Conservation (phyloP, 2,113 vertebrate genomes). For the Alligator mississippiensis region DNA sequence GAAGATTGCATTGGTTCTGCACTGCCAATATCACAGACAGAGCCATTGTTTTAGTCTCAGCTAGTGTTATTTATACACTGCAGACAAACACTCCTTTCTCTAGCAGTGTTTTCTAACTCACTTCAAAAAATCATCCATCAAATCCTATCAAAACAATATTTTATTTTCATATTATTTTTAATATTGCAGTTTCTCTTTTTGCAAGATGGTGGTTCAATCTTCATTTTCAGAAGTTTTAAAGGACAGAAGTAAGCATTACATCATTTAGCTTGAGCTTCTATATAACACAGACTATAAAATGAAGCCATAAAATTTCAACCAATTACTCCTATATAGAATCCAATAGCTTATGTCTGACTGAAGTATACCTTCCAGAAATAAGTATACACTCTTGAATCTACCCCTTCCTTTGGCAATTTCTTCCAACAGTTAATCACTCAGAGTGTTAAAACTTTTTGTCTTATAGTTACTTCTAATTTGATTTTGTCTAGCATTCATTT, state of each 20-base stretch:
- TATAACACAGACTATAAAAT: neutral
- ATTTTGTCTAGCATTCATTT: constrained; percentile 62
- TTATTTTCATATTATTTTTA: neutral
- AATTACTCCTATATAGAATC: constrained; percentile 11
- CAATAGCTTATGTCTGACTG: constrained; percentile 2
- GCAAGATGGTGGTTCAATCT: neutral
- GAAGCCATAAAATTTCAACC: constrained; percentile 18
- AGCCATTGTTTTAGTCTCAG: constrained; percentile 64
- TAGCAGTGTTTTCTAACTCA: neutral
- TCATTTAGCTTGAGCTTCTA: neutral
- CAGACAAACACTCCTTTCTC: constrained; percentile 18
- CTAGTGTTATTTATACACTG: constrained; percentile 59
- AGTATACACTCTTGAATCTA: constrained; percentile 17
- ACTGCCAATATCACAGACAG: constrained; percentile 58
- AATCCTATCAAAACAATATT: neutral
- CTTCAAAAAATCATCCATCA: neutral
- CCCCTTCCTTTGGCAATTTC: constrained; percentile 8
- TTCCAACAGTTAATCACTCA: constrained; percentile 57
- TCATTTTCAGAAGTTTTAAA: neutral
- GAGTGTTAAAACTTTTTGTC: constrained; percentile 28
- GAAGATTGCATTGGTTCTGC: constrained; percentile 9
- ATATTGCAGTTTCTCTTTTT: neutral
- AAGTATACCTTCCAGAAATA: constrained; percentile 15
- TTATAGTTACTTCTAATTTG: constrained; percentile 12
- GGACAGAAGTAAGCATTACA: constrained; percentile 23